Base-by-base conservation (phyloP, 1,140 invertebrate species). In the Drosophila varians region DNA sequence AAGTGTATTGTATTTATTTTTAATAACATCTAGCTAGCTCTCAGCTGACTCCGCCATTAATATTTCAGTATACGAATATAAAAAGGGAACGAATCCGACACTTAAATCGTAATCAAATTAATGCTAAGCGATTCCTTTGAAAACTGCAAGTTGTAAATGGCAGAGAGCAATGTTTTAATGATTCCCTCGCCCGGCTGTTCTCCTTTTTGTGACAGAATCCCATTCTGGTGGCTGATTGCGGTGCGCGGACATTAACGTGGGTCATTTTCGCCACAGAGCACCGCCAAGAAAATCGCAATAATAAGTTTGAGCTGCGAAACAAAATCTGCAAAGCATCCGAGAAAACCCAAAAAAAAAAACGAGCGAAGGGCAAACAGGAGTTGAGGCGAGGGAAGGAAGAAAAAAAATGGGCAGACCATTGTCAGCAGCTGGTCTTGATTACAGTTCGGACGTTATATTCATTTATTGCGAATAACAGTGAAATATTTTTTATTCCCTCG, bases 351-450 rank as follows among this genome's bases (percentile, higher is more conserved):
- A 28, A 62, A 54, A 58, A 26, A 9, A 65, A 64, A 16, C 49
- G 55, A 34, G 38, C 60, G 26, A 66, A 53, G 60, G 46, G 26
- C 36, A 71, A 23, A 56, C 23, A 45, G 19, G 48, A 23, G 46
- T 26, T 36, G 23, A 49, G 40, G 16, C 49, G 28, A 54, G 21
- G 25, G 7, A 42, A 26, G 26, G 23, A 43, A 16, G 31, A 42
- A 61, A 43, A 18, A 57, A 69, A 58, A 38, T 62, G 47, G 45
- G 19, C 40, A 51, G 54, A 43, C 47, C 55, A 79, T 52, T 80
- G 82, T 73, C 73, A 74, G 82, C 82, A 86, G 82, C 74, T 86
- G 82, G 56, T 77, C 73, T 87, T 87, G 82, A 86, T 86, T 86
- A 87, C 82, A 86, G 69, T 77, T 87, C 72, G 69, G 77, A 86